These are phyloP conservation scores for Coracopsis vasa DNA, from an alignment of 2,113 vertebrate species.

Conservation along the genomic window DNA sequence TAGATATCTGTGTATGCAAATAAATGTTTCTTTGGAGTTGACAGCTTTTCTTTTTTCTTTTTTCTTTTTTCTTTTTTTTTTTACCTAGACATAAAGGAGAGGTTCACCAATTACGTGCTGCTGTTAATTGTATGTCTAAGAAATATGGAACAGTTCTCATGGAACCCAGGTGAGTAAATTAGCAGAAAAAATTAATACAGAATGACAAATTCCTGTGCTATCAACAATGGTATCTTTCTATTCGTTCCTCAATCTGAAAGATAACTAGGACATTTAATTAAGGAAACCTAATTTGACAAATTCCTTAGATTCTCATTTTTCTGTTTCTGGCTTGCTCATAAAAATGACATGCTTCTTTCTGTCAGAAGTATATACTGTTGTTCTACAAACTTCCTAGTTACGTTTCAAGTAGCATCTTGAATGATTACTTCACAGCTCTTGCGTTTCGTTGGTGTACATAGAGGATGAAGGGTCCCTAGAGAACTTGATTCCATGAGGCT, in stretches of 20 bases:
- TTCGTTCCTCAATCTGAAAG: not conserved
- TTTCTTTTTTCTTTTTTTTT: not conserved
- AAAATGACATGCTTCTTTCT: not conserved
- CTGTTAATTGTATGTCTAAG: slow-evolving; percentile 96
- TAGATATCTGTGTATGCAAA: not conserved
- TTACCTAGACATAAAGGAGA: slow-evolving; percentile 92
- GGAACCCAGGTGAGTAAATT: slow-evolving; percentile 88
- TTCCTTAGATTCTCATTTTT: not conserved
- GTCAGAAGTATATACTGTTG: not conserved
- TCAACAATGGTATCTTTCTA: not conserved
- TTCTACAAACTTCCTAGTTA: not conserved
- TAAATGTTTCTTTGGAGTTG: not conserved
- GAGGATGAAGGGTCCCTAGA: not conserved
- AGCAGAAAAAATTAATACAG: not conserved
- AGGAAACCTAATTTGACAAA: not conserved
- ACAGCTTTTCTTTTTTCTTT: not conserved
- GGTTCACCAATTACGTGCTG: slow-evolving; percentile 94
- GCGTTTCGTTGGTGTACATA: not conserved
- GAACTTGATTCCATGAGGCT: not conserved
- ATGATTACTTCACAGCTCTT: not conserved
- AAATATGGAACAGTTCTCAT: slow-evolving; percentile 99
- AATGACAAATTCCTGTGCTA: not conserved
- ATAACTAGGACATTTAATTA: not conserved
- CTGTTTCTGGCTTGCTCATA: not conserved
- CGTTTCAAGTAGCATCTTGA: not conserved